These are phyloP conservation scores for Spinus olivaceus DNA, from an alignment of 2,797 vertebrate species.

Conservation along the genomic window DNA sequence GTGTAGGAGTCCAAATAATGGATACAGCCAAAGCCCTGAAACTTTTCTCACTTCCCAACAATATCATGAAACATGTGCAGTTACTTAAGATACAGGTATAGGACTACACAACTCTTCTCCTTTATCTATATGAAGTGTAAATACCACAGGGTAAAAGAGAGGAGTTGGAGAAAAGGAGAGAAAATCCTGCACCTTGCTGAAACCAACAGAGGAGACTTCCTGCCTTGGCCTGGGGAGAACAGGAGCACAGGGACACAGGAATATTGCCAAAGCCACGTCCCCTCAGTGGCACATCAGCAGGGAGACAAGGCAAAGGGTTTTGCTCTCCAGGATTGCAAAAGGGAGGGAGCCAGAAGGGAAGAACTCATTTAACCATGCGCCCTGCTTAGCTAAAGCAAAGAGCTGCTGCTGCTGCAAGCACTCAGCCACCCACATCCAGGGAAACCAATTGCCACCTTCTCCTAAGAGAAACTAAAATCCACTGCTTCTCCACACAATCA, in stretches of 20 bases:
- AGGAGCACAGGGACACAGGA: neutral
- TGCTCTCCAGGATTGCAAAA: neutral
- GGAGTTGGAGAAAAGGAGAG: neutral
- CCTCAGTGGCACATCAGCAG: neutral
- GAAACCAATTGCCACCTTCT: neutral
- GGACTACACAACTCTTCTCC: neutral
- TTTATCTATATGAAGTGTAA: neutral
- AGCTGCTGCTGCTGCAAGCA: neutral
- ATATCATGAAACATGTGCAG: fast-evolving
- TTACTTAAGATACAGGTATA: neutral
- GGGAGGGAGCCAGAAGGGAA: neutral
- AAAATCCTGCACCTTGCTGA: neutral
- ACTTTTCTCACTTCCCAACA: neutral
- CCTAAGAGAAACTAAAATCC: neutral
- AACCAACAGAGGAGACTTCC: neutral
- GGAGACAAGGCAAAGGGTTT: neutral
- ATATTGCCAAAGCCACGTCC: neutral
- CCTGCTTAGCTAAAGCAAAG: neutral
- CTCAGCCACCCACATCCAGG: neutral
- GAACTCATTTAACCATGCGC: neutral
- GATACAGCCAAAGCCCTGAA: neutral
- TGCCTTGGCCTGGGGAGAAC: neutral
- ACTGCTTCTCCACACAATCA: neutral
- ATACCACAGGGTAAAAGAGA: neutral
- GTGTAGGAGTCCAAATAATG: neutral